Evolutionary conservation across 2,113 vertebrate species (phyloP).

Genomic region (Blennius ocellaris): DNA sequence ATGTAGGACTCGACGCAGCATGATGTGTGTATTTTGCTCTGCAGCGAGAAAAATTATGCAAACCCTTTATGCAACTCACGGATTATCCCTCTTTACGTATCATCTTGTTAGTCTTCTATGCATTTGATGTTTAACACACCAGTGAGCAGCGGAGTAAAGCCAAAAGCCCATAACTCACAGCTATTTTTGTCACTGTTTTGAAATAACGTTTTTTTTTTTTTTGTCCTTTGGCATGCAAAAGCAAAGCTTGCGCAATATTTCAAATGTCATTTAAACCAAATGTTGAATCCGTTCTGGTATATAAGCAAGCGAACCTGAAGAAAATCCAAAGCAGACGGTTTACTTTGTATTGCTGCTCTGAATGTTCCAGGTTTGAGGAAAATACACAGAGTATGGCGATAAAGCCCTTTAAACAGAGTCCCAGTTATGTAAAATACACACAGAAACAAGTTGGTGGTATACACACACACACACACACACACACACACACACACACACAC

Average conservation of each 20-base stretch:
- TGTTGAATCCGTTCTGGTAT: background rate
- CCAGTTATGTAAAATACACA: background rate
- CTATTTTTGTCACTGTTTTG: background rate
- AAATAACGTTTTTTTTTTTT: background rate
- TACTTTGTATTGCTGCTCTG: background rate
- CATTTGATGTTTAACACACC: background rate
- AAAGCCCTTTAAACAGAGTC: background rate
- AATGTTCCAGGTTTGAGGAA: conserved; percentile 2
- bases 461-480: conserved; percentile 8
- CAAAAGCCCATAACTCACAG: background rate
- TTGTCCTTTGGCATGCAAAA: background rate
- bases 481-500: conserved; percentile 9
- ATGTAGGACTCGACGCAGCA: too few species aligned
- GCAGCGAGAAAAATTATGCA: too few species aligned
- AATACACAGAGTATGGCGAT: background rate
- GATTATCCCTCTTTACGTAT: background rate
- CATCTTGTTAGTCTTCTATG: background rate
- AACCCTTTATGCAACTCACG: background rate
- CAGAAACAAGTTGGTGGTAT: background rate
- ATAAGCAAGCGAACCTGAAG: background rate
- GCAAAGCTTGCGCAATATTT: background rate
- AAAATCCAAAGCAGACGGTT: background rate
- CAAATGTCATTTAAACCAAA: conserved; percentile 9
- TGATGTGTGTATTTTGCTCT: too few species aligned
- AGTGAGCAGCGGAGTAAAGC: background rate